Percentiles rank a stretch among this genome's conserved stretches.
phyloP scores from a whole-genome alignment of 2,113 vertebrate genomes.

The Percopsis transmontana region DNA sequence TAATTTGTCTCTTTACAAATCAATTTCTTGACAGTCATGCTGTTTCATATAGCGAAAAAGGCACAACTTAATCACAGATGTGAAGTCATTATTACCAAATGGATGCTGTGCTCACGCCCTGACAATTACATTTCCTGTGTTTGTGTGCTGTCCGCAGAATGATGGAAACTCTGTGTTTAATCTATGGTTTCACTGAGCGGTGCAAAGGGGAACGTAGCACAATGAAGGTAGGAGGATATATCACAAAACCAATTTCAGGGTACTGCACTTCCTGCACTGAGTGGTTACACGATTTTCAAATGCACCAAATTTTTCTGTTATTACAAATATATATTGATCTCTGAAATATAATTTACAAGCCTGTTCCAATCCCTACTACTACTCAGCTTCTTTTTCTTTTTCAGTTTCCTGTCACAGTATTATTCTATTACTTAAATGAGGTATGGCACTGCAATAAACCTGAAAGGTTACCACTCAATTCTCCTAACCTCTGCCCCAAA shows the following conservation, averaged over 20 bases:
- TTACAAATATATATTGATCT: constrained; percentile 16
- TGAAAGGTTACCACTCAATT: background rate
- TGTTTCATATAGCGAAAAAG: background rate
- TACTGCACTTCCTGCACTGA: constrained; percentile 6
- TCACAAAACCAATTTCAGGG: constrained; percentile 30
- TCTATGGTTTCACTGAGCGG: constrained; percentile 10
- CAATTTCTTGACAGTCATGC: constrained; percentile 2
- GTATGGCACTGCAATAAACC: background rate
- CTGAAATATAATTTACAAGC: constrained; percentile 17
- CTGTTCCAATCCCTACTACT: constrained; percentile 8
- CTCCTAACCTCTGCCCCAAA: background rate
- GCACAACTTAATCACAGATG: background rate
- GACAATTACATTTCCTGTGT: background rate
- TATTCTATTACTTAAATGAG: constrained; percentile 9
- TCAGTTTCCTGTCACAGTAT: background rate
- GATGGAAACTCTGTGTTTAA: constrained; percentile 21
- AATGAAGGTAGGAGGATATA: constrained; percentile 1
- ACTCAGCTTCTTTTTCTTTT: background rate
- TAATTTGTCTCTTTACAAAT: background rate
- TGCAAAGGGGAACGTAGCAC: constrained; percentile 1
- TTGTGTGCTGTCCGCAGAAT: background rate
- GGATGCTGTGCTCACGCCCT: background rate
- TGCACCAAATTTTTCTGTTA: background rate
- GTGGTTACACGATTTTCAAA: constrained; percentile 12
- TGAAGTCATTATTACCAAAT: background rate